phyloP scores from a whole-genome alignment of 2,113 vertebrate species.

The Pedetes capensis region DNA sequence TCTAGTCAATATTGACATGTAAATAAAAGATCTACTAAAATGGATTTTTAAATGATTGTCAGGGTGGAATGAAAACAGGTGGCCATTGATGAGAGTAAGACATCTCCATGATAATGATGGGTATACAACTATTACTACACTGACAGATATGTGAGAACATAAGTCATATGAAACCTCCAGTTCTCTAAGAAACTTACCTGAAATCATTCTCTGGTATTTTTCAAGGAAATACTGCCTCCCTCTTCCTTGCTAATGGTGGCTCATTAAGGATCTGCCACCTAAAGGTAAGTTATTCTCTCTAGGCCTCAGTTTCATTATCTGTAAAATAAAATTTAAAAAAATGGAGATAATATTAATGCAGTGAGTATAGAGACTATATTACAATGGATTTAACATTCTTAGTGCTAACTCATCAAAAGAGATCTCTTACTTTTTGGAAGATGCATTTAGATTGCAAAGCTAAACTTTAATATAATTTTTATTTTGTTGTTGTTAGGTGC shows the following conservation, averaged over 20 bases:
- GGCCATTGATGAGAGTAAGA: not conserved
- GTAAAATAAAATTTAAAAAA: constrained; percentile 8
- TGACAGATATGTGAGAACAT: not conserved
- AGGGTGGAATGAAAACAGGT: not conserved
- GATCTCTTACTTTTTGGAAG: not conserved
- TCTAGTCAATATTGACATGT: not conserved
- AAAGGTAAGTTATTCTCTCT: not conserved
- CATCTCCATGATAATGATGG: not conserved
- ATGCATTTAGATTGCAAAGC: not conserved
- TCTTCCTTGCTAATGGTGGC: not conserved
- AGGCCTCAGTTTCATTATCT: not conserved
- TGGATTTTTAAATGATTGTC: not conserved
- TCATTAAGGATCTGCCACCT: not conserved
- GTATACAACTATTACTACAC: not conserved
- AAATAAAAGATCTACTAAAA: not conserved
- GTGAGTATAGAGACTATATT: not conserved
- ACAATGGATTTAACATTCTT: not conserved
- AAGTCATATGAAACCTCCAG: not conserved
- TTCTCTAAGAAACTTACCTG: not conserved
- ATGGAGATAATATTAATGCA: not conserved
- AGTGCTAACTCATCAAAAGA: not conserved
- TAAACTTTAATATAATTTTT: not conserved
- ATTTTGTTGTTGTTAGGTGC: too few species aligned
- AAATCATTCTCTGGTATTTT: not conserved
- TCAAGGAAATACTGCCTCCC: not conserved